Conservation (phyloP, 2,113 vertebrate species). For the Ondatra zibethicus region DNA sequence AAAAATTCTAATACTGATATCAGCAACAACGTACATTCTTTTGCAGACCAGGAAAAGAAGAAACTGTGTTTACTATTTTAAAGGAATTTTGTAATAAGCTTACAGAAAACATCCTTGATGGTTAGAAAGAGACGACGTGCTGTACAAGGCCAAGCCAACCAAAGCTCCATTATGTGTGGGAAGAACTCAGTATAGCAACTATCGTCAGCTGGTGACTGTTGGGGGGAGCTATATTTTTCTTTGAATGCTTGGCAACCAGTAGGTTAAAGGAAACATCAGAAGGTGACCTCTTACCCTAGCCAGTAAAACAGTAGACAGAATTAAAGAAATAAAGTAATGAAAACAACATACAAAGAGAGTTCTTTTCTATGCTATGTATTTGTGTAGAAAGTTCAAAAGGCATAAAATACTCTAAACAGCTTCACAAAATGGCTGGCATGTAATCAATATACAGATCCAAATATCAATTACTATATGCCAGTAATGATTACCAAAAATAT, state of each 20-base stretch:
- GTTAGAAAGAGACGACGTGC: not conserved
- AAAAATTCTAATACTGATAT: not conserved
- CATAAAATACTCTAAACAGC: not conserved
- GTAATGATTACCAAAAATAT: not conserved
- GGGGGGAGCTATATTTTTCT: not conserved
- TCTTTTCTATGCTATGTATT: not conserved
- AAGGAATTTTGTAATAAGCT: not conserved
- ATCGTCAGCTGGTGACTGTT: not conserved
- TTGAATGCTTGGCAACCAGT: not conserved
- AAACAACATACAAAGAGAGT: not conserved
- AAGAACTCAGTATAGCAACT: not conserved
- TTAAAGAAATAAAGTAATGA: not conserved
- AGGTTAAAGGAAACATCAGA: not conserved
- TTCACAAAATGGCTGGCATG: not conserved
- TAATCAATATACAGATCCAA: not conserved
- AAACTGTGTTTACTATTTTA: not conserved
- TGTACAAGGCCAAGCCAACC: not conserved
- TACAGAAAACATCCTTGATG: not conserved
- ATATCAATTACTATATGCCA: not conserved
- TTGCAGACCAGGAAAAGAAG: not conserved
- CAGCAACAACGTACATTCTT: not conserved
- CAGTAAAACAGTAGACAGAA: not conserved
- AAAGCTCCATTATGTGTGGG: not conserved
- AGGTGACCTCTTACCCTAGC: not conserved
- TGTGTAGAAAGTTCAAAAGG: not conserved